Conservation (phyloP, 1,140 invertebrate species). For the Bombyx mori region DNA sequence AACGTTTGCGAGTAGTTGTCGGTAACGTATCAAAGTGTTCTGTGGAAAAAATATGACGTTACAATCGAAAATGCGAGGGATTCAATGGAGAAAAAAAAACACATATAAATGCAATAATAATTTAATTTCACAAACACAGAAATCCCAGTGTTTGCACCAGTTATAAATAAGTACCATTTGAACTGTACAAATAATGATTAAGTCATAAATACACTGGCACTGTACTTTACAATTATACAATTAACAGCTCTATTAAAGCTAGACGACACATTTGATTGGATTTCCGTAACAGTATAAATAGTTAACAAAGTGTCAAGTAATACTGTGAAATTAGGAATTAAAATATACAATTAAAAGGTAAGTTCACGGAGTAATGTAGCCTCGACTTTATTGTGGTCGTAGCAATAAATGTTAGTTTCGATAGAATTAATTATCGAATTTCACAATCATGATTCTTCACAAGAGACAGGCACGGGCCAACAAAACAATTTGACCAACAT, state of each 20-base stretch:
- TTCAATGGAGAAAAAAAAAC: slow-evolving; percentile 12
- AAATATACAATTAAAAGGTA: slow-evolving; percentile 45
- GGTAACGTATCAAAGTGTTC: background rate
- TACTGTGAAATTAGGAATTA: slow-evolving; percentile 54
- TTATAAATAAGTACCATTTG: slow-evolving; percentile 63
- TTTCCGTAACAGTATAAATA: slow-evolving; percentile 65
- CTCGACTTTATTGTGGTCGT: slow-evolving; percentile 7
- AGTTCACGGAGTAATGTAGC: slow-evolving; percentile 21
- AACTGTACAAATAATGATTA: slow-evolving; percentile 70
- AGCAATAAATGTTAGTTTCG: background rate
- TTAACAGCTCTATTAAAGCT: slow-evolving; percentile 66
- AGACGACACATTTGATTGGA: slow-evolving; percentile 56
- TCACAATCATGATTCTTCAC: slow-evolving; percentile 5
- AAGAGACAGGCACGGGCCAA: slow-evolving; percentile 25
- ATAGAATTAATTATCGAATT: background rate
- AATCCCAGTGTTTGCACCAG: slow-evolving; percentile 42
- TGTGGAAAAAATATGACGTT: background rate
- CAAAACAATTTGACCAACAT: slow-evolving; percentile 51
- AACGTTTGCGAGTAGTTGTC: background rate
- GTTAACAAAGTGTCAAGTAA: slow-evolving; percentile 63
- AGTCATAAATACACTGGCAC: slow-evolving; percentile 67
- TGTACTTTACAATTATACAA: slow-evolving; percentile 65
- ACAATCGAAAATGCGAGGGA: background rate
- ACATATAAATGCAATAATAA: slow-evolving; percentile 58
- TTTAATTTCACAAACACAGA: slow-evolving; percentile 64